Percentiles rank a stretch among this genome's conserved stretches.
Evolutionary conservation across 1,140 invertebrate species (phyloP).

Genomic region (Physella acuta): DNA sequence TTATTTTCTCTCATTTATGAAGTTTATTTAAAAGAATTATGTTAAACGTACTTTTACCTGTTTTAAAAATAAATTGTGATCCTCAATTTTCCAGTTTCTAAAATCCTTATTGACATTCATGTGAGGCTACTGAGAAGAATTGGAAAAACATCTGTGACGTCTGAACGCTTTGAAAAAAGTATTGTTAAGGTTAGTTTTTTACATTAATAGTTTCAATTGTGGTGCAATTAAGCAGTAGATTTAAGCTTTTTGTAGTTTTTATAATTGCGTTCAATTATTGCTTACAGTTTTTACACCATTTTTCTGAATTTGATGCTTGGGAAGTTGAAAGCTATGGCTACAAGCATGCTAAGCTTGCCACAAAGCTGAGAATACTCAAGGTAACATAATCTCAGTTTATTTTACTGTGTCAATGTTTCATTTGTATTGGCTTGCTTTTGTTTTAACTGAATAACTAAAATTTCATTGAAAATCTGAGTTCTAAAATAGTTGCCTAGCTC

Average conservation of each 20-base stretch:
- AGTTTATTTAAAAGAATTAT: not conserved
- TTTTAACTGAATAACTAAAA: too few species aligned
- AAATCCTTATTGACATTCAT: conserved; percentile 80
- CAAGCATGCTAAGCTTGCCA: conserved; percentile 81
- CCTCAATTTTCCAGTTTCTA: conserved; percentile 77
- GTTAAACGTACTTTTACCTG: not conserved
- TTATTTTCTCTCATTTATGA: conserved; percentile 29
- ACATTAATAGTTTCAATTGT: too few species aligned
- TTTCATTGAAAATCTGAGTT: too few species aligned
- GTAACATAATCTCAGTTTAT: conserved; percentile 41
- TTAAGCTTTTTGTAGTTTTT: too few species aligned
- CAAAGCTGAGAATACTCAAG: conserved; percentile 88
- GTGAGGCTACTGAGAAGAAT: conserved; percentile 82
- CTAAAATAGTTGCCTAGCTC: not conserved
- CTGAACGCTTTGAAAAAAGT: conserved; percentile 87
- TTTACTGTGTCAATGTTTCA: not conserved
- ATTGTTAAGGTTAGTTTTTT: conserved; percentile 81
- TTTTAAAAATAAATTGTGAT: not conserved
- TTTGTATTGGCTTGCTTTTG: too few species aligned
- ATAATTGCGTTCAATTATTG: too few species aligned
- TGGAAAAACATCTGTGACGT: conserved; percentile 77
- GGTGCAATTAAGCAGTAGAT: too few species aligned
- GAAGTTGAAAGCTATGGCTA: conserved; percentile 95
- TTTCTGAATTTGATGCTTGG: conserved; percentile 89
- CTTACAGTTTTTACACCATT: conserved; percentile 78